Evolutionary conservation across 92 coral and sea anemone species (phyloP).

Genomic region (Umimayanthus chanpuru): DNA sequence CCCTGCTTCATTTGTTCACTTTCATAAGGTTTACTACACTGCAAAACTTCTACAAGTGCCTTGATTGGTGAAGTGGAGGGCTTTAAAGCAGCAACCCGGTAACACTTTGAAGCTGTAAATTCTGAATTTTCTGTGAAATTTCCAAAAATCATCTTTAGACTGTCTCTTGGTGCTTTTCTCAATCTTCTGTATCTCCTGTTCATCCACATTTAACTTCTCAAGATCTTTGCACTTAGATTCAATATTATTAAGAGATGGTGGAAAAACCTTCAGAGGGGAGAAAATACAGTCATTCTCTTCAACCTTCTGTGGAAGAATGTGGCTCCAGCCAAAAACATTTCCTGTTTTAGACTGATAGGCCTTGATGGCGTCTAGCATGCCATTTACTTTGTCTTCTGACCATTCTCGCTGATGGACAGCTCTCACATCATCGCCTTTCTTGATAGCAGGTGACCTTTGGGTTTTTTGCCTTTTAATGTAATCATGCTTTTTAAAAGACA

Average conservation of each 20-base stretch:
- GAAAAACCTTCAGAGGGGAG: neutral
- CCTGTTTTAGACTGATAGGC: conserved; percentile 40
- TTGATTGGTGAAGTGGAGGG: conserved; percentile 34
- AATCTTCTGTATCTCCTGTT: neutral
- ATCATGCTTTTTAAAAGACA: conserved; percentile 33
- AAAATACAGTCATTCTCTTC: neutral
- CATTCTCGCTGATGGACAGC: conserved; percentile 47
- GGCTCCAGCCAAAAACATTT: conserved; percentile 37
- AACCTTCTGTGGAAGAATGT: conserved; percentile 11
- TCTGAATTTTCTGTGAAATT: conserved; percentile 37
- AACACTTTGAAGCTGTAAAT: conserved; percentile 31
- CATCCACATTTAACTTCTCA: neutral
- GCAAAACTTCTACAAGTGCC: conserved; percentile 27
- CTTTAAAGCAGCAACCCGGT: conserved; percentile 26
- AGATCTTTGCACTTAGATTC: neutral
- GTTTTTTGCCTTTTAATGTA: conserved; percentile 23
- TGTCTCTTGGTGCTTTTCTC: conserved; percentile 23
- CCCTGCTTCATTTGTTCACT: conserved; percentile 49
- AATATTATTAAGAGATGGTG: neutral
- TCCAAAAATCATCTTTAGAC: conserved; percentile 22
- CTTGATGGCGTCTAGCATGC: conserved; percentile 21
- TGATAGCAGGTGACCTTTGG: conserved; percentile 10
- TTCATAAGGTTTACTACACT: conserved; percentile 13
- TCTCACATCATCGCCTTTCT: conserved; percentile 44
- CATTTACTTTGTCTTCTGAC: conserved; percentile 22